A percentile compares a stretch with the other conserved stretches of the same genome.
Evolutionary conservation across 2,888 invertebrate genomes (phyloP).

Genomic region (Encarsia formosa): DNA sequence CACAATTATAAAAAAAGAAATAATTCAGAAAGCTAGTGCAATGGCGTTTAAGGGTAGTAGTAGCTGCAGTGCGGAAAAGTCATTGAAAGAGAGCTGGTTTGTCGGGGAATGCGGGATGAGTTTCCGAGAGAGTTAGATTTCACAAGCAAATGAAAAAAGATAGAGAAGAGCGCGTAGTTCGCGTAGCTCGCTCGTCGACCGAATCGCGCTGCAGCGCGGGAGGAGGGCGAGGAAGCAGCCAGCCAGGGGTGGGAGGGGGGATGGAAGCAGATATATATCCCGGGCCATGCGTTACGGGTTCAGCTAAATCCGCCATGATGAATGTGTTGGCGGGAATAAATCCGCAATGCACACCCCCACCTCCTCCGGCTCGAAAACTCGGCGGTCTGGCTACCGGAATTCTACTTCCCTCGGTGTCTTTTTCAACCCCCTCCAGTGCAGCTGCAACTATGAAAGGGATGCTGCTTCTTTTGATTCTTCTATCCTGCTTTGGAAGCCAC

Average conservation of each 20-base stretch:
- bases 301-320: slow-evolving; percentile 53
- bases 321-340: slow-evolving; percentile 53
- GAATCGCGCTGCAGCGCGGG: slow-evolving; percentile 2
- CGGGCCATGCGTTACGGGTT: slow-evolving; percentile 52
- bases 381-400: slow-evolving; percentile 30
- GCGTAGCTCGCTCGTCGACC: background rate
- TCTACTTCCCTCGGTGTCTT: slow-evolving; percentile 22
- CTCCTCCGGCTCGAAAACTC: slow-evolving; percentile 29
- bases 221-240: slow-evolving; percentile 15
- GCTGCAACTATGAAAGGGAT: too few relatives aligned
- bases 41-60: background rate
- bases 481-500: too few relatives aligned
- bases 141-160: slow-evolving; percentile 29
- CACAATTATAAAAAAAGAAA: background rate
- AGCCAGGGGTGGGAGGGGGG: slow-evolving; percentile 31
- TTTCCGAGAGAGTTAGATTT: slow-evolving; percentile 21
- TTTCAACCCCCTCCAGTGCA: slow-evolving; percentile 24
- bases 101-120: slow-evolving; percentile 31
- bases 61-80: slow-evolving; percentile 23
- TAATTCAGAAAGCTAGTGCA: background rate
- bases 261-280: slow-evolving; percentile 50
- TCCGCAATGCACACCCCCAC: slow-evolving; percentile 52
- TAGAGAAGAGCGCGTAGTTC: too few relatives aligned
- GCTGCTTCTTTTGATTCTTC: too few relatives aligned
- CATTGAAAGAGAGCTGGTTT: slow-evolving; percentile 28